Conservation (phyloP, 2,888 invertebrate genomes). For the Marasmarcha lunaedactyla region DNA sequence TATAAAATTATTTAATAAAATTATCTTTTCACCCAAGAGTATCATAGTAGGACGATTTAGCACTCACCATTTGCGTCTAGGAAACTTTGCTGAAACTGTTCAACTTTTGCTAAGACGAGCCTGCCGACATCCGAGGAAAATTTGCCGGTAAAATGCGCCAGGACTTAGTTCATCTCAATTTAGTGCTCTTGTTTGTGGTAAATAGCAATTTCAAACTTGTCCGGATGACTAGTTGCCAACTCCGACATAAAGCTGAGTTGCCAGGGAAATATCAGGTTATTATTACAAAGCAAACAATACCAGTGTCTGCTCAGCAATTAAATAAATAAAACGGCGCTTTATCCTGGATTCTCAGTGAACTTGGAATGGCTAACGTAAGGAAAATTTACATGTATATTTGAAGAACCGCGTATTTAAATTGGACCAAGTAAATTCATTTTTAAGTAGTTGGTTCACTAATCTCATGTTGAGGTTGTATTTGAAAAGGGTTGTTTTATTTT, state of each 20-base stretch:
- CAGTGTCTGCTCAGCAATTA: too few relatives aligned
- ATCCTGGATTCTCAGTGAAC: too few relatives aligned
- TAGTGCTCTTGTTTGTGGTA: constrained; percentile 55
- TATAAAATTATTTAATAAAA: too few relatives aligned
- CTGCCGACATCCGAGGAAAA: not conserved
- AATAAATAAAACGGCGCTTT: too few relatives aligned
- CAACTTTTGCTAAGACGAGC: constrained; percentile 27
- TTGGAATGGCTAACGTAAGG: too few relatives aligned
- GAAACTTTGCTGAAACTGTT: constrained; percentile 26
- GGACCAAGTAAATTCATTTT: too few relatives aligned
- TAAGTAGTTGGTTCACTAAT: too few relatives aligned
- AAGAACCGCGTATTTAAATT: too few relatives aligned
- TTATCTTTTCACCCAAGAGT: constrained; percentile 17
- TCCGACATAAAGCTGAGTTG: constrained; percentile 17
- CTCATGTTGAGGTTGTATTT: too few relatives aligned
- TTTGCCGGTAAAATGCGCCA: constrained; percentile 20
- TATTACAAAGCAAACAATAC: constrained; percentile 14
- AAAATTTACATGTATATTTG: too few relatives aligned
- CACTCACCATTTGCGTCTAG: constrained; percentile 21
- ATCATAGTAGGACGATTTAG: constrained; percentile 22
- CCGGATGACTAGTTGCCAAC: constrained; percentile 4
- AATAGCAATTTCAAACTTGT: constrained; percentile 40
- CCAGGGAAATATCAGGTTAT: constrained; percentile 6
- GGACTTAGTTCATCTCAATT: constrained; percentile 52
- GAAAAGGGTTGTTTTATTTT: too few relatives aligned